Conservation (phyloP, 2,888 invertebrate genomes). For the Hyalella azteca region DNA sequence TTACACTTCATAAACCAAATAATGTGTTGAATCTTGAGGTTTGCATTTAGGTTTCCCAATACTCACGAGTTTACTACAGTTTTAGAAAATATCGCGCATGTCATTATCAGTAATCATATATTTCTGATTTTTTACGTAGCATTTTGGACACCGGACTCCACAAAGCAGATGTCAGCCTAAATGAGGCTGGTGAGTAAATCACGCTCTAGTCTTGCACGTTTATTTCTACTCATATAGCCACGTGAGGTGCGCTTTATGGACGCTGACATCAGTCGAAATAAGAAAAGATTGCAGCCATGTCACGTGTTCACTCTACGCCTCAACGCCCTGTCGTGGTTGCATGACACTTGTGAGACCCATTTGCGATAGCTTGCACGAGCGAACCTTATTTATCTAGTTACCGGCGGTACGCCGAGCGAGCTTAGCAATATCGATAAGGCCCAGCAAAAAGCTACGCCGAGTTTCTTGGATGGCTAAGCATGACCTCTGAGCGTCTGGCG, state of each 20-base stretch:
- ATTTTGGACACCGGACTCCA: background rate
- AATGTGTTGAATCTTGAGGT: too few species aligned
- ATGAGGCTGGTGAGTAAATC: background rate
- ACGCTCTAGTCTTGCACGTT: background rate
- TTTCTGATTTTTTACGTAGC: too few species aligned
- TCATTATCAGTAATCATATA: too few species aligned
- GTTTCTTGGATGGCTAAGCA: constrained; percentile 37
- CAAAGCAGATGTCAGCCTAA: background rate
- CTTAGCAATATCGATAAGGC: constrained; percentile 35
- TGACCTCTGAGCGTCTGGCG: constrained; percentile 32
- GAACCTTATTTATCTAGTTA: constrained; percentile 33
- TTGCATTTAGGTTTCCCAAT: too few species aligned
- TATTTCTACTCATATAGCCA: background rate
- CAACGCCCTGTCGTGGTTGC: constrained; percentile 13
- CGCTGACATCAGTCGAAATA: background rate
- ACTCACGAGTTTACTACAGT: too few species aligned
- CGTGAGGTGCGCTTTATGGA: background rate
- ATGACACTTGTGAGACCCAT: constrained; percentile 1
- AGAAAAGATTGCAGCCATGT: background rate
- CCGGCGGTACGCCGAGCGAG: constrained; percentile 23
- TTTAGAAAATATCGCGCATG: too few species aligned
- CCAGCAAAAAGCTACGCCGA: constrained; percentile 4
- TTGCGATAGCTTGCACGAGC: constrained; percentile 16
- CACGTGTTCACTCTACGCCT: constrained; percentile 2
- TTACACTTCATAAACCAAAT: too few species aligned